Base-by-base conservation (phyloP, 2,113 vertebrate genomes). In the Oxyruncus cristatus region DNA sequence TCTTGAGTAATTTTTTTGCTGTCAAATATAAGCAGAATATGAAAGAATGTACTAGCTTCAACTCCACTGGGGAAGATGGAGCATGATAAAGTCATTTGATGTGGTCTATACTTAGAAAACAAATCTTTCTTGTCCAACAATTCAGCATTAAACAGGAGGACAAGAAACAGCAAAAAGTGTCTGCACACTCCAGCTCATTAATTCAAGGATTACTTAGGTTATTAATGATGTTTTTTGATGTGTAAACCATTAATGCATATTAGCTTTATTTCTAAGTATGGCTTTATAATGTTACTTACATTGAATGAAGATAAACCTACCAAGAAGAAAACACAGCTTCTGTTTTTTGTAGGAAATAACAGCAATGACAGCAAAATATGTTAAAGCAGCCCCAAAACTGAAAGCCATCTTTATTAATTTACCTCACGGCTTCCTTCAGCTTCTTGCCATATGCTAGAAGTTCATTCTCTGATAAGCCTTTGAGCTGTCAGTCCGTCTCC, bases 401-500 rank as follows among this genome's bases (percentile, higher is more conserved):
- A 58, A 52, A 78, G 28, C 53, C 28, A 12, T 92, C 67, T 89
- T 87, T 68, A 14, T 6, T 86, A 8, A 91, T 97, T 85, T 89
- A 91, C 42, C 80, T 96, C 92, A 67, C 11, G 2, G 86, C 58
- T 92, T 81, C 42, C 67, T 88, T 76, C 66, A 83, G 50, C 46
- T 88, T 88, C 66, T 76, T 85, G 63, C 83, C 84, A 89, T 95
- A 95, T 92, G 92, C 50, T 92, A 59, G 50, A 73, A 89, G 92
- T 92, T 95, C 55, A 58, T 92, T 75, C 67, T 89, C 39, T 91
- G 92, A 74, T 91, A 81, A 95, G 93, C 80, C 96, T 97, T 95
- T 94, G 74, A 97, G 97, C 95, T 97, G 90, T 94, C 93, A 96
- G 84, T 92, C 96, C 80, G 76, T 93, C 96, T 97, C 37, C 66